Evolutionary conservation across 1,140 invertebrate species (phyloP).

Genomic region (Aricia agestis): DNA sequence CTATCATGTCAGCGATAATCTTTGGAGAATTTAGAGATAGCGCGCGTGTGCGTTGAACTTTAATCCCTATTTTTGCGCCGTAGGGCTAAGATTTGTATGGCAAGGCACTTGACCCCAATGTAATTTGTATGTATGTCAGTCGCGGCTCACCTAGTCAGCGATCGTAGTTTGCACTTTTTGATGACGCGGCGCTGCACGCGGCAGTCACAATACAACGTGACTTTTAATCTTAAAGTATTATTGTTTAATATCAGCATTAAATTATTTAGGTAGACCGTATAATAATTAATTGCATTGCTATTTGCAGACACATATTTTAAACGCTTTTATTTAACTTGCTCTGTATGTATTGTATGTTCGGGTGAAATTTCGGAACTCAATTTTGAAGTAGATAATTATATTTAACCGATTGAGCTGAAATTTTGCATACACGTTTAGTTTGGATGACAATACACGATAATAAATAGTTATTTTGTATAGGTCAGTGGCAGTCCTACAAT

Average conservation of each 20-base stretch:
- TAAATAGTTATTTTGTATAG: no score
- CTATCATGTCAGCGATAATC: neutral
- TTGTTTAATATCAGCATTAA: neutral
- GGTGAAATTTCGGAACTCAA: no score
- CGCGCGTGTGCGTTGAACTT: slow-evolving; percentile 4
- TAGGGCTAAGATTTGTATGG: slow-evolving; percentile 17
- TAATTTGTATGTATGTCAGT: slow-evolving; percentile 21
- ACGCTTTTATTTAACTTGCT: no score
- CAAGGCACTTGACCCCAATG: slow-evolving; percentile 23
- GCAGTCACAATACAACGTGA: neutral
- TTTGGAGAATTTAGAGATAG: slow-evolving; percentile 1
- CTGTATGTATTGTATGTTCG: no score
- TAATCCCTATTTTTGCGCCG: neutral
- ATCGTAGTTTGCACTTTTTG: neutral
- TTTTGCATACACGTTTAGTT: no score
- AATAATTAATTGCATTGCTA: neutral
- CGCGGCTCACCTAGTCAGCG: slow-evolving; percentile 11
- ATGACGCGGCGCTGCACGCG: neutral
- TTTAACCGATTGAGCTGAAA: no score
- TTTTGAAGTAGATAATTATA: no score
- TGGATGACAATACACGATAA: no score
- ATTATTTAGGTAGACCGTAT: neutral
- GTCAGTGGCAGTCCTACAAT: no score
- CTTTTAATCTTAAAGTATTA: no score
- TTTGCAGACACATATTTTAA: neutral